Evolutionary conservation across 2,888 invertebrate genomes (phyloP), one percentile per base, ranked within the genome.

Genomic region (Protophormia terraenovae): DNA sequence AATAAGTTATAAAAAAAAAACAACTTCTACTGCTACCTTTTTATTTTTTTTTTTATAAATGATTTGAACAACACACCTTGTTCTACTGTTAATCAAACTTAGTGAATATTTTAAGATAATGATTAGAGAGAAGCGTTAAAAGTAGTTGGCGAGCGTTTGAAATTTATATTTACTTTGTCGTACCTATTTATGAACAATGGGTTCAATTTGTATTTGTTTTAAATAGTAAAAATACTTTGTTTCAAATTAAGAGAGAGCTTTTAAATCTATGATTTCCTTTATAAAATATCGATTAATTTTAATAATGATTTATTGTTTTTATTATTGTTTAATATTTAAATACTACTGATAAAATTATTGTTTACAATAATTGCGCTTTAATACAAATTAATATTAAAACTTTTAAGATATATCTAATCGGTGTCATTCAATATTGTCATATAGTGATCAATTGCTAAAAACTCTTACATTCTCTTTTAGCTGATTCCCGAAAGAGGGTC

Each of bases 71-170:
- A 58, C 78, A 79, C 73, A 69, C 73, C 73, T 79, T 27, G 24
- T 66, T 58, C 41, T 29, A 22, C 62, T 55, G 50, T 62, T 47
- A 58, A 78, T 78, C 73, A 73, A 75, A 69, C 16, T 69, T 69
- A 69, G 78, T 83, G 78, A 83, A 83, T 69, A 75, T 27, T 67
- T 78, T 73, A 35, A 78, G 83, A 78, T 83, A 83, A 35, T 41
- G 12, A 29, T 22, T 45, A 22, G 12, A 27, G 58, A 24, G 19
- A n/a, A 24, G 8, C 14, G 16, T 8, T 12, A 16, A 64, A 8
- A 10, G 38, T 5, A 10, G 66, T 6, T 4, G 12, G 12, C 8
- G 27, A 14, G 55, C 4, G 19, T 5, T 22, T 73, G 14, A 24
- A 47, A 62, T 4, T 19, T n/a, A n/a, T n/a, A n/a, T n/a, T n/a